Percentiles rank a stretch among this genome's conserved stretches.
Evolutionary conservation across 2,113 vertebrate species (phyloP).

Genomic region (rabbit (Oryctolagus cuniculus)): mOryCun1.1 NC_091437.1:57637501-57638000

Average conservation of each 20-base stretch:
- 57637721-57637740: not conserved
- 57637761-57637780: not conserved
- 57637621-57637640: not conserved
- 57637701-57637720: constrained; percentile 26
- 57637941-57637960: not conserved
- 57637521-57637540: not conserved
- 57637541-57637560: not conserved
- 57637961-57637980: constrained; percentile 17
- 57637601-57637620: not conserved
- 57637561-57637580: not conserved
- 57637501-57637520: not conserved
- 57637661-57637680: not conserved
- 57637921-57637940: not conserved
- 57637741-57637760: constrained; percentile 29
- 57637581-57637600: not conserved
- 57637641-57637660: constrained; percentile 41
- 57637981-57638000: not conserved
- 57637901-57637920: not conserved
- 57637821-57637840: not conserved
- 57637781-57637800: constrained; percentile 7
- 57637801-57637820: constrained; percentile 69
- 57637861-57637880: not conserved
- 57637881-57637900: constrained; percentile 25
- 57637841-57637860: not conserved
- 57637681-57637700: not conserved